Evolutionary conservation across 1,140 invertebrate species (phyloP).

Genomic region (Pinna nobilis): DNA sequence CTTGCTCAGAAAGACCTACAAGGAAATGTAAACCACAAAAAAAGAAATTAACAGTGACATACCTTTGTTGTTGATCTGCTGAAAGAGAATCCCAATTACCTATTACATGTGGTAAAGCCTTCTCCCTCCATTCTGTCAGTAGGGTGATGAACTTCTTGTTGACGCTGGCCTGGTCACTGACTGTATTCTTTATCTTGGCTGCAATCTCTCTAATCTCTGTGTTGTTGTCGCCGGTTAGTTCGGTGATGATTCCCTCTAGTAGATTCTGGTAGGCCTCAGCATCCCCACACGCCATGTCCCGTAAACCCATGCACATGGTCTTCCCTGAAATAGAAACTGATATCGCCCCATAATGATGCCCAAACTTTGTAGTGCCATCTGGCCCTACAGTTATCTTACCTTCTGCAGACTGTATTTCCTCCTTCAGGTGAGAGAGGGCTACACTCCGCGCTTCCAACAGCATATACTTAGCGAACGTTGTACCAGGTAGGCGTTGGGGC

Average conservation of each 20-base stretch:
- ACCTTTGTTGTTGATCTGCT: background rate
- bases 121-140: conserved; percentile 7
- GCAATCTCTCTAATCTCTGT: background rate
- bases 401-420: background rate
- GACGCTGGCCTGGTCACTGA: background rate
- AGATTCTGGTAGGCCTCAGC: conserved; percentile 17
- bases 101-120: background rate
- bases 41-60: background rate
- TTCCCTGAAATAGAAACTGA: conserved; percentile 16
- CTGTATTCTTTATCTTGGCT: conserved; percentile 14
- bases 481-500: too few relatives aligned
- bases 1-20: conserved; percentile 1
- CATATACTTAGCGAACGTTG: too few relatives aligned
- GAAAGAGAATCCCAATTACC: background rate
- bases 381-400: conserved; percentile 4
- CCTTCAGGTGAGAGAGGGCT: too few relatives aligned
- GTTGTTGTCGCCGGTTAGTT: background rate
- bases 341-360: conserved; percentile 17
- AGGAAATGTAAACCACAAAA: conserved; percentile 9
- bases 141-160: conserved; percentile 5
- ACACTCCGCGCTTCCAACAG: too few relatives aligned
- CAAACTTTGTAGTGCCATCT: conserved; percentile 19
- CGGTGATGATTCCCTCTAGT: background rate
- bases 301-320: conserved; percentile 9
- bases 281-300: conserved; percentile 17